Evolutionary conservation across 1,140 invertebrate genomes (phyloP).

Genomic region (Drosophila biarmipes): DNA sequence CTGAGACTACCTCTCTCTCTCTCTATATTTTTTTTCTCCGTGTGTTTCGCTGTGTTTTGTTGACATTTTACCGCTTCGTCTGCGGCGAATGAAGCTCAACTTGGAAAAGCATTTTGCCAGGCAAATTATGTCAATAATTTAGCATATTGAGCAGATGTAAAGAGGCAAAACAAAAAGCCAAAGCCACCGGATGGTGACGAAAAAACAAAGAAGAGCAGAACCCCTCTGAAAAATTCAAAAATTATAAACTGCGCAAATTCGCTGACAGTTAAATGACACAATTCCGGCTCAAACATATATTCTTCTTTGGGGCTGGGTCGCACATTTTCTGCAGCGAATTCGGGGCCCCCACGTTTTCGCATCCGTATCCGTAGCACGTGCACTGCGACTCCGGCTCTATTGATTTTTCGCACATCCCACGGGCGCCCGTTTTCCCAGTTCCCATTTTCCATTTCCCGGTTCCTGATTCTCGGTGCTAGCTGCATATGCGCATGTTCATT

Average conservation of each 20-base stretch:
- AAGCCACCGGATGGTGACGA: constrained; percentile 32
- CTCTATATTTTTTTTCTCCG: not conserved
- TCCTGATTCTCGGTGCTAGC: constrained; percentile 36
- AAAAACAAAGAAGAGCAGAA: constrained; percentile 8
- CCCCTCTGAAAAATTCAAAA: constrained; percentile 7
- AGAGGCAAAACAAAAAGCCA: not conserved
- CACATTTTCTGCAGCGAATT: constrained; percentile 51
- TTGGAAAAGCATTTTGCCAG: constrained; percentile 33
- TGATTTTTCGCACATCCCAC: constrained; percentile 73
- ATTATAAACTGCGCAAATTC: constrained; percentile 38
- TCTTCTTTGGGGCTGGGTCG: constrained; percentile 45
- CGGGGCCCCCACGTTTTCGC: not conserved
- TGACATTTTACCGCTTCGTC: constrained; percentile 66
- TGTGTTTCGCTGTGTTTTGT: constrained; percentile 55
- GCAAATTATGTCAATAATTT: constrained; percentile 65
- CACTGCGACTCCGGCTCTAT: constrained; percentile 58
- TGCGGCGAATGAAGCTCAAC: constrained; percentile 17
- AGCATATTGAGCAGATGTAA: constrained; percentile 58
- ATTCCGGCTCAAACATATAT: constrained; percentile 33
- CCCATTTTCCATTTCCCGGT: constrained; percentile 20
- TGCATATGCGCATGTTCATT: constrained; percentile 63
- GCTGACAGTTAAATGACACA: constrained; percentile 77
- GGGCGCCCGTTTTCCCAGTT: constrained; percentile 28
- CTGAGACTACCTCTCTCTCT: constrained; percentile 5
- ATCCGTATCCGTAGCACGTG: constrained; percentile 39